Base-by-base conservation (phyloP, 2,797 vertebrate genomes). In the Pseudomugil gertrudae region DNA sequence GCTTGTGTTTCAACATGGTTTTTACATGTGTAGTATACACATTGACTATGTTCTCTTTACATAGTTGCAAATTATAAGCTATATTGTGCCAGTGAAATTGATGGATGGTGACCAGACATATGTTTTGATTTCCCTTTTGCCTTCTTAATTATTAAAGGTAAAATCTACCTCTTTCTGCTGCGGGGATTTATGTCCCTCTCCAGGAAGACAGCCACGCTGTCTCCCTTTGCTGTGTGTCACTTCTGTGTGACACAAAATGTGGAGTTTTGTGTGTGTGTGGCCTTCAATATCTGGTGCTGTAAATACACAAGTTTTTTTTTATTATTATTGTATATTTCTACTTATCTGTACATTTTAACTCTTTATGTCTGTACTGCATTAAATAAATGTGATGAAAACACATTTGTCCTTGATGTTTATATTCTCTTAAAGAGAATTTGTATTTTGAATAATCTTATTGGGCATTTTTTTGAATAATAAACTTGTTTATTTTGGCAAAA, bases 281-380 rank as follows among this genome's bases (percentile, higher is more conserved):
- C 75, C 76, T 88, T 72, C 80, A 77, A 78, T 84, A 84, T 89
- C 81, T 84, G 87, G 78, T 89, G 80, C 84, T 93, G 90, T 93
- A n/a, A n/a, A 92, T 76, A 91, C 91, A 91, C 32, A 63, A 87
- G 50, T 66, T 56, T 80, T 90, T 90, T 90, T 90, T 85, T 87
- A 89, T 89, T 90, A 88, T 57, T 87, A 89, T 76, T 86, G 78
- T 90, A 79, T 92, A 91, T 93, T 94, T 94, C 81, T 92, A 93
- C 85, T 76, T 62, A 6, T 66, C 69, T 90, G 79, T 84, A 64
- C 19, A 85, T 88, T 91, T 84, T 69, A 84, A 83, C 76, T 75
- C 71, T 87, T 69, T 56, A 52, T 57, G 61, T 73, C 57, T 69
- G 61, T 26, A 65, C 17, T 87, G 80, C 79, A 89, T 76, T 79